phyloP scores from a whole-genome alignment of 2,797 vertebrate genomes.

The Sebastes wilsoni region DNA sequence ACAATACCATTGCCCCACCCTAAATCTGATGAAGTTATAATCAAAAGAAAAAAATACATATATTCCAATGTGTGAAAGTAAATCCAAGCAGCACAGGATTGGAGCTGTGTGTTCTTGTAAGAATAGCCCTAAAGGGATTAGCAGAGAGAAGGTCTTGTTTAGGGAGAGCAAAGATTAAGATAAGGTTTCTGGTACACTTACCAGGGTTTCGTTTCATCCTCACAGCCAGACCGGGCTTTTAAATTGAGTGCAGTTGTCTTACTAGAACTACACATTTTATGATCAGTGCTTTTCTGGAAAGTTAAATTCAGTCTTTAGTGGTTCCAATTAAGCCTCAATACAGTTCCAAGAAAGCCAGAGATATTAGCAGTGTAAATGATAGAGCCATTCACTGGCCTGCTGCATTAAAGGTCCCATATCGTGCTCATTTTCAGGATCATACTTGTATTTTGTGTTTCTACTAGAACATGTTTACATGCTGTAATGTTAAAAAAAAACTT shows the following conservation, averaged over 20 bases:
- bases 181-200: slow-evolving; percentile 59
- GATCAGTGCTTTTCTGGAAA: background rate
- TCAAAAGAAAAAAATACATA: slow-evolving; percentile 36
- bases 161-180: slow-evolving; percentile 61
- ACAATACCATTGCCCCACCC: slow-evolving; percentile 39
- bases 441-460: too few relatives aligned
- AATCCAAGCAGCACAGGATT: slow-evolving; percentile 11
- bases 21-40: slow-evolving; percentile 52
- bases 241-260: background rate
- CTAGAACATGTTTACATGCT: too few relatives aligned
- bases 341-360: background rate
- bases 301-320: background rate
- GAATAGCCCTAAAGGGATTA: slow-evolving; percentile 42
- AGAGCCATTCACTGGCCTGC: background rate
- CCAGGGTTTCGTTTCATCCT: slow-evolving; percentile 50
- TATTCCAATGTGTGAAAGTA: slow-evolving; percentile 43
- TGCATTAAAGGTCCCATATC: background rate
- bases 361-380: slow-evolving; percentile 1
- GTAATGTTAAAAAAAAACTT: too few relatives aligned
- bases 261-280: background rate
- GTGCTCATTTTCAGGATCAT: too few relatives aligned
- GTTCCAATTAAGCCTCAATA: background rate
- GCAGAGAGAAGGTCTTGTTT: slow-evolving; percentile 42
- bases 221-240: slow-evolving; percentile 10
- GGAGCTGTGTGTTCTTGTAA: slow-evolving; percentile 38